Evolutionary conservation across 2,113 vertebrate species (phyloP).

Genomic region (Reinhardtius hippoglossoides): DNA sequence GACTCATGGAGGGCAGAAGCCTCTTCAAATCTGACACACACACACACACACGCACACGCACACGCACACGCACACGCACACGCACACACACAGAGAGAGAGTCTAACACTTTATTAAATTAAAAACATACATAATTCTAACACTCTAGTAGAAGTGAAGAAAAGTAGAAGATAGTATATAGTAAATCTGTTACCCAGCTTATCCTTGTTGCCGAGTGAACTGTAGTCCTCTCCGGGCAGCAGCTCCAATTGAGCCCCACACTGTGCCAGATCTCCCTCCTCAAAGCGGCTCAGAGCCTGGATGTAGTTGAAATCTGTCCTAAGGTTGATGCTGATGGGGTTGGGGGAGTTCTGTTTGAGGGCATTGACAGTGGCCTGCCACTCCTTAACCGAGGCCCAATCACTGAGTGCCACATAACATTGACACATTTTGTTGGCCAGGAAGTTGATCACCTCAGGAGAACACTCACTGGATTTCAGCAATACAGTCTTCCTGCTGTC

Average conservation of each 20-base stretch:
- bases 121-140: too few relatives aligned
- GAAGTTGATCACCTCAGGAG: constrained; percentile 93
- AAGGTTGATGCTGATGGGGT: constrained; percentile 85
- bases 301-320: constrained; percentile 97
- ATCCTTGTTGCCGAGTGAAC: constrained; percentile 88
- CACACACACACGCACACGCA: neutral
- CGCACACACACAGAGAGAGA: too few relatives aligned
- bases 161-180: too few relatives aligned
- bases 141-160: too few relatives aligned
- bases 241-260: constrained; percentile 93
- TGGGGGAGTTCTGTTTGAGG: constrained; percentile 90
- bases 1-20: constrained; percentile 94
- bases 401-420: constrained; percentile 93
- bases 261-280: constrained; percentile 90
- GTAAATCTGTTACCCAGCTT: constrained; percentile 88
- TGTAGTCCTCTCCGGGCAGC: constrained; percentile 95
- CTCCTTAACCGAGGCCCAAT: constrained; percentile 94
- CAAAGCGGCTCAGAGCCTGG: constrained; percentile 94
- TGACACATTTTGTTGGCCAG: constrained; percentile 95
- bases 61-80: neutral
- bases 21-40: constrained; percentile 91
- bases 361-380: constrained; percentile 91
- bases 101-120: too few relatives aligned
- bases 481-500: constrained; percentile 93
- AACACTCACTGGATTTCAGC: constrained; percentile 91